phyloP scores from a whole-genome alignment of 1,140 invertebrate species.

The Carposina sasakii region DNA sequence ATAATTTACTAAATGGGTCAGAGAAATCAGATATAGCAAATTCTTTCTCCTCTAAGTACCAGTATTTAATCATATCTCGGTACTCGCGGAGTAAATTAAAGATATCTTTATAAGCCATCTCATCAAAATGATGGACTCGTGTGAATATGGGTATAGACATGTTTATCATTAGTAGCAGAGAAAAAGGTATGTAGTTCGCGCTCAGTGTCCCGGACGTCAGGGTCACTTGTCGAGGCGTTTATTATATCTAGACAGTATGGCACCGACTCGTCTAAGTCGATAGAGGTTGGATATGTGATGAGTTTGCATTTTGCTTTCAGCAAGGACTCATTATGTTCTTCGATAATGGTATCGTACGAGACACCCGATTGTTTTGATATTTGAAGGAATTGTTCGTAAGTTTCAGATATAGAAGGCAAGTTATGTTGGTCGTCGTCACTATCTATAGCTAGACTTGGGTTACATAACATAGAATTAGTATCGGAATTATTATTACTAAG shows the following conservation, averaged over 20 bases:
- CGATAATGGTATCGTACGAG: constrained; percentile 24
- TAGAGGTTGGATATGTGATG: not conserved
- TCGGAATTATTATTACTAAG: not conserved
- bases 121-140: constrained; percentile 32
- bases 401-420: not conserved
- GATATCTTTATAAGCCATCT: constrained; percentile 17
- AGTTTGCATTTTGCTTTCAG: constrained; percentile 4
- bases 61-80: constrained; percentile 2
- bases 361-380: constrained; percentile 21
- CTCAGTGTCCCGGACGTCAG: not conserved
- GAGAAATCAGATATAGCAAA: constrained; percentile 24
- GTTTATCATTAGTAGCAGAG: constrained; percentile 6
- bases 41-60: constrained; percentile 3
- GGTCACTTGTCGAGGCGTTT: not conserved
- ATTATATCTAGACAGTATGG: not conserved
- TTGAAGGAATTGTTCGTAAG: not conserved
- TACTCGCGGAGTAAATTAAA: constrained; percentile 27
- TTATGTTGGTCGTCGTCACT: not conserved
- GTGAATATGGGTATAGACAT: constrained; percentile 26
- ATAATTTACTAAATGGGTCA: constrained; percentile 19
- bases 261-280: not conserved
- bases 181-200: not conserved
- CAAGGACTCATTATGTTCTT: constrained; percentile 25
- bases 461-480: not conserved
- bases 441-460: not conserved